These are phyloP conservation scores for Lacanobia oleracea DNA, from an alignment of 2,888 invertebrate species.

Conservation along the genomic window DNA sequence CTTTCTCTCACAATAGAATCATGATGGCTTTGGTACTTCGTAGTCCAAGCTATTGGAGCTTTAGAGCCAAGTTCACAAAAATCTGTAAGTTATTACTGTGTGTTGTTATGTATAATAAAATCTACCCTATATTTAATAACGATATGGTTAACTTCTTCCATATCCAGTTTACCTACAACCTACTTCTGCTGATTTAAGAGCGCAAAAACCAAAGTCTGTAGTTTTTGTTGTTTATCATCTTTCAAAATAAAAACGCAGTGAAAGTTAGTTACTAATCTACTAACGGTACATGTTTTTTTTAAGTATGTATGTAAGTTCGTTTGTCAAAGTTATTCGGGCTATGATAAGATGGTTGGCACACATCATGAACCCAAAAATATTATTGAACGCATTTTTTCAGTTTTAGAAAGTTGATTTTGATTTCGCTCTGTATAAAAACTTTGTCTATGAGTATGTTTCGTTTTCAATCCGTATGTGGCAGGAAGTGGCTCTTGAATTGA, in stretches of 20 bases:
- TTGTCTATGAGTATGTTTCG: background rate
- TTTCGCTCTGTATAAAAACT: conserved; percentile 1
- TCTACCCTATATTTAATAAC: background rate
- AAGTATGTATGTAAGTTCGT: background rate
- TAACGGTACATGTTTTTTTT: background rate
- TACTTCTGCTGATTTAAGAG: background rate
- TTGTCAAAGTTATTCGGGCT: conserved; percentile 5
- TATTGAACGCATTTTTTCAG: conserved; percentile 17
- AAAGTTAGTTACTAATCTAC: conserved; percentile 8
- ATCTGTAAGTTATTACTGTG: too few species aligned
- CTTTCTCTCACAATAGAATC: too few species aligned
- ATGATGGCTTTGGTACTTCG: too few species aligned
- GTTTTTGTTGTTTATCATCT: conserved; percentile 9
- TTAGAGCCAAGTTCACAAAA: too few species aligned
- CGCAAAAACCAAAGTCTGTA: background rate
- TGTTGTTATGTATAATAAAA: too few species aligned
- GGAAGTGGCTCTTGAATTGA: conserved; percentile 5
- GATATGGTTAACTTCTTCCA: background rate
- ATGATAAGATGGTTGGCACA: conserved; percentile 11
- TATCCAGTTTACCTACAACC: background rate
- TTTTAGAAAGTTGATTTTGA: conserved; percentile 43
- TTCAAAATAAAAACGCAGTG: conserved; percentile 34
- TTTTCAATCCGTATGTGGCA: background rate
- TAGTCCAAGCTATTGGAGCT: too few species aligned
- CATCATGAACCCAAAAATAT: conserved; percentile 5